Evolutionary conservation across 1,140 invertebrate genomes (phyloP), one percentile per base, ranked within the genome.

Genomic region (Phortica variegata): DNA sequence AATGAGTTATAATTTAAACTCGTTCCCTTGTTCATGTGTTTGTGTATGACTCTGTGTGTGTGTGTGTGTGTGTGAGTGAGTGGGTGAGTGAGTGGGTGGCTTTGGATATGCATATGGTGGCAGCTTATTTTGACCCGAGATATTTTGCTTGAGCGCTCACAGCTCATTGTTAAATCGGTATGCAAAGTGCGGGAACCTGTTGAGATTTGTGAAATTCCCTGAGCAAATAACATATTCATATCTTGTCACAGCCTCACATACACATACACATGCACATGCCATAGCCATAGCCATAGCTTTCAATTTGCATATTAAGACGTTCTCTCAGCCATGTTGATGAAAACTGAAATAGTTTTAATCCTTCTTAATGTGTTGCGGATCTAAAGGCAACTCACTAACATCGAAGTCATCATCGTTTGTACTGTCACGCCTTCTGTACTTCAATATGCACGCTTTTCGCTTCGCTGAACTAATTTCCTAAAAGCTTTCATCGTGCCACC

Each of bases 171-270:
- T n/a, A 19, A 15, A 29, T 18, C 17, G 43, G 37, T 38, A 44
- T 46, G 29, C 55, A 68, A 70, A 69, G 65, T 71, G 65, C 65
- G 66, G 58, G 58, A 54, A 69, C 65, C 66, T 69, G 65, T 69
- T 66, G 65, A 69, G 65, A 69, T 48, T 66, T 57, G 36, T 39
- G 36, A 48, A 71, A 69, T 71, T 69, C 65, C 65, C 65, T 50
- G 45, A 69, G 65, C 66, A 62, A 61, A 69, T 69, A 60, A 47
- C 65, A 69, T 66, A 69, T 69, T 69, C 65, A 69, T 56, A 69
- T 71, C 52, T 49, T 57, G 61, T 71, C 48, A 21, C 36, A 37
- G 20, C 38, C 17, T 29, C 43, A 23, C 21, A 10, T 9, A 3
- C 49, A 10, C 23, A 31, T 13, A 6, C 7, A 26, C n/a, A 15